Conservation (phyloP, 2,797 vertebrate genomes). For the Rhinella marina region DNA sequence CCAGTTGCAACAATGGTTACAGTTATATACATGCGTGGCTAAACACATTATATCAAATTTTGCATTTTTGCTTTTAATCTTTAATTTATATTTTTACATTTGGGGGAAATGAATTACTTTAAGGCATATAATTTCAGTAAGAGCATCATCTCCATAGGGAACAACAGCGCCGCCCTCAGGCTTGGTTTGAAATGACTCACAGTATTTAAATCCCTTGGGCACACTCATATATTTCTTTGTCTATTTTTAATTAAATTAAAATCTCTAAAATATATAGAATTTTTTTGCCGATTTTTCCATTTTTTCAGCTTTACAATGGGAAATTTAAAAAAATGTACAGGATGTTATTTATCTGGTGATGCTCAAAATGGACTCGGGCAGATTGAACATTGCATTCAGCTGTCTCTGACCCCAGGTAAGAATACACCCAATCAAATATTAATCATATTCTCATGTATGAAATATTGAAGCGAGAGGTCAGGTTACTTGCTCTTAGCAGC, state of each 20-base stretch:
- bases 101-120: not conserved
- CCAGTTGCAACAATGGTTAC: no score
- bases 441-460: conserved; percentile 35
- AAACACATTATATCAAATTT: not conserved
- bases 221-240: no score
- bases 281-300: not conserved
- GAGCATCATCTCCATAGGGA: not conserved
- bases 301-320: not conserved
- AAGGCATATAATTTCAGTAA: not conserved
- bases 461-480: conserved; percentile 45
- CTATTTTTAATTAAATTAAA: no score
- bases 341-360: not conserved
- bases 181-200: not conserved
- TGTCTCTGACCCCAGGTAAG: conserved; percentile 23
- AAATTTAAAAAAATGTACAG: not conserved
- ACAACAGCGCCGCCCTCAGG: not conserved
- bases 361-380: not conserved
- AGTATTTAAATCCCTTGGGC: conserved; percentile 3
- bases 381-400: not conserved
- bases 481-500: conserved; percentile 11
- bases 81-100: not conserved
- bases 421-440: conserved; percentile 32
- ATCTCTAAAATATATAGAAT: not conserved
- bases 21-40: no score
- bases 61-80: not conserved